Percentiles rank a stretch among this genome's conserved stretches.
phyloP scores from a whole-genome alignment of 2,888 invertebrate genomes.

The Chloroclystis v-ata region DNA sequence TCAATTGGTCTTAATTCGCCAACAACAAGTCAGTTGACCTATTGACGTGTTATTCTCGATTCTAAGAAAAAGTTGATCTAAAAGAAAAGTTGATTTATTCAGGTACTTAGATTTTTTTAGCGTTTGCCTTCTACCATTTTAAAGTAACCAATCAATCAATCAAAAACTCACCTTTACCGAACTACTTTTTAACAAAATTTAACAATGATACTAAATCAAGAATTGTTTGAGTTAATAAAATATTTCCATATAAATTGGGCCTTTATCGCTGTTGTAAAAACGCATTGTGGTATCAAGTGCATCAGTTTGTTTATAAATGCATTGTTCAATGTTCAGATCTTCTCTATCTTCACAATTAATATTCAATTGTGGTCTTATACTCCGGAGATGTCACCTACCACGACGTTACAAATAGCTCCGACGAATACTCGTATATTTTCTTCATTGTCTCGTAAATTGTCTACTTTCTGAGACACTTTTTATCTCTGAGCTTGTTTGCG shows the following conservation, averaged over 20 bases:
- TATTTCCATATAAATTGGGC: neutral
- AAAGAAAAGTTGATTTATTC: no score
- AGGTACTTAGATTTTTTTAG: no score
- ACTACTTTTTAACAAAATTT: no score
- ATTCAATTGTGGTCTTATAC: constrained; percentile 17
- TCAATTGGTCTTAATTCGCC: no score
- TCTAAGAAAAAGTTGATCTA: no score
- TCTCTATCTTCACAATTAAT: constrained; percentile 13
- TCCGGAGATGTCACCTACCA: constrained; percentile 22
- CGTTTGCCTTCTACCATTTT: no score
- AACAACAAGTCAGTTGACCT: no score
- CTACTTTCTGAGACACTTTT: constrained; percentile 14
- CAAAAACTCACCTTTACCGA: no score
- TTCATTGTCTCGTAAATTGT: constrained; percentile 25
- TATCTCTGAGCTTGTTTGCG: constrained; percentile 8
- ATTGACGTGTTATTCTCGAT: no score
- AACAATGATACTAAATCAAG: no score
- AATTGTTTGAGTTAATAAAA: no score
- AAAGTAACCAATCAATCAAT: no score
- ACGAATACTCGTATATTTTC: constrained; percentile 22
- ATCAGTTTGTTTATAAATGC: neutral
- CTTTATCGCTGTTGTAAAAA: neutral
- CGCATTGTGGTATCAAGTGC: neutral
- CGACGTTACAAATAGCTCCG: constrained; percentile 11
- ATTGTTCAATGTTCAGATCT: constrained; percentile 1